A percentile compares a stretch with the other conserved stretches of the same genome.
Evolutionary conservation across 1,140 invertebrate species (phyloP).

Genomic region (Cydia strobilella): DNA sequence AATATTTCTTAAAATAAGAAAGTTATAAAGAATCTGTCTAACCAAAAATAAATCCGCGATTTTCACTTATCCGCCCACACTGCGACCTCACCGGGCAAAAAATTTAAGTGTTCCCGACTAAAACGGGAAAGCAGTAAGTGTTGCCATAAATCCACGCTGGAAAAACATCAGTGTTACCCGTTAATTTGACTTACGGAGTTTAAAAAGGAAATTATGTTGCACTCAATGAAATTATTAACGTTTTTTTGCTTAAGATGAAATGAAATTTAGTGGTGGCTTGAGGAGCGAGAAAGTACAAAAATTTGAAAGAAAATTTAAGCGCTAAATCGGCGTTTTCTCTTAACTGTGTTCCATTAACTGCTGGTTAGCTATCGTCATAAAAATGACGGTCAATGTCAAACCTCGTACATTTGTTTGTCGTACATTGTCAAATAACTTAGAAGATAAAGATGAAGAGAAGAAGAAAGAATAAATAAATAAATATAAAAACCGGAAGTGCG

Average conservation of each 20-base stretch:
- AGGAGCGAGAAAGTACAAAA: too few species aligned
- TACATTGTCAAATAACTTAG: too few species aligned
- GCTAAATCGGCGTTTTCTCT: too few species aligned
- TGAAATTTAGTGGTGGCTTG: neutral
- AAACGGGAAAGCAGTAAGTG: constrained; percentile 58
- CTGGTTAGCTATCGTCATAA: too few species aligned
- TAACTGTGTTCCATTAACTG: too few species aligned
- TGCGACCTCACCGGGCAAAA: constrained; percentile 41
- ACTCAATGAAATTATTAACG: constrained; percentile 33
- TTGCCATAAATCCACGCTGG: constrained; percentile 61
- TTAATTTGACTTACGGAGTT: constrained; percentile 50
- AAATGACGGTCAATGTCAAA: too few species aligned
- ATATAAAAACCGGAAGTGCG: too few species aligned
- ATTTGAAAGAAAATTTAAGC: too few species aligned
- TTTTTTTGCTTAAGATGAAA: neutral
- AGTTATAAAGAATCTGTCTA: neutral
- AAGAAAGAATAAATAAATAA: too few species aligned
- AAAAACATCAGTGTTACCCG: constrained; percentile 55
- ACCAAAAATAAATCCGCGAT: neutral
- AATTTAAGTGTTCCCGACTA: constrained; percentile 58
- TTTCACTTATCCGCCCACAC: constrained; percentile 37
- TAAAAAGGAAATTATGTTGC: constrained; percentile 36
- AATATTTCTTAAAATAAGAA: neutral
- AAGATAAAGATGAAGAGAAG: too few species aligned
- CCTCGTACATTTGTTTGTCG: too few species aligned